Percentiles rank a stretch among this genome's conserved stretches.
Conservation (phyloP, 2,797 vertebrate species). For the Catharus ustulatus region DNA sequence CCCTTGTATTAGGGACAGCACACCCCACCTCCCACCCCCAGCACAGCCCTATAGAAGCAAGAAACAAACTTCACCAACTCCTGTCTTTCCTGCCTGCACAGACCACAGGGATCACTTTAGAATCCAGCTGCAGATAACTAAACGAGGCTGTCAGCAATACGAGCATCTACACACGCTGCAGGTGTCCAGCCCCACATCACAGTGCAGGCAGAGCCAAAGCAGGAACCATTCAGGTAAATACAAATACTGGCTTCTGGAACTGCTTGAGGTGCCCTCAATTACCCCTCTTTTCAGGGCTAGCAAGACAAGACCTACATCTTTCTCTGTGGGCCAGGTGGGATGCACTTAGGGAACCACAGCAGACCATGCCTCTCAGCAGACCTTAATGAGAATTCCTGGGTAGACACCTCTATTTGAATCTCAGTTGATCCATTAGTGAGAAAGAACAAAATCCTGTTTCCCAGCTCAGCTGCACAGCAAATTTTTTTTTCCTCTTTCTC, state of each 20-base stretch:
- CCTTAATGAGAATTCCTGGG: neutral
- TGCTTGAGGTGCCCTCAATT: neutral
- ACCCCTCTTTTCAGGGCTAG: neutral
- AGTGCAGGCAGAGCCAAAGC: neutral
- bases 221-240: neutral
- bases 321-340: neutral
- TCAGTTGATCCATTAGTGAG: neutral
- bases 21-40: too few relatives aligned
- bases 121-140: neutral
- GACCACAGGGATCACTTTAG: neutral
- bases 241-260: neutral
- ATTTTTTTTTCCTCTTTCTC: accelerated
- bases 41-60: neutral
- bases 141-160: accelerated
- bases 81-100: neutral
- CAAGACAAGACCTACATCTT: neutral
- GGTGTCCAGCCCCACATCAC: neutral
- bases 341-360: neutral
- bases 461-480: neutral
- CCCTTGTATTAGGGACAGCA: accelerated
- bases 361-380: neutral
- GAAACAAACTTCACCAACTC: neutral
- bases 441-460: neutral
- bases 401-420: neutral
- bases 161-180: accelerated